Conservation (phyloP, 2,888 invertebrate species). For the Mythimna pallens region DNA sequence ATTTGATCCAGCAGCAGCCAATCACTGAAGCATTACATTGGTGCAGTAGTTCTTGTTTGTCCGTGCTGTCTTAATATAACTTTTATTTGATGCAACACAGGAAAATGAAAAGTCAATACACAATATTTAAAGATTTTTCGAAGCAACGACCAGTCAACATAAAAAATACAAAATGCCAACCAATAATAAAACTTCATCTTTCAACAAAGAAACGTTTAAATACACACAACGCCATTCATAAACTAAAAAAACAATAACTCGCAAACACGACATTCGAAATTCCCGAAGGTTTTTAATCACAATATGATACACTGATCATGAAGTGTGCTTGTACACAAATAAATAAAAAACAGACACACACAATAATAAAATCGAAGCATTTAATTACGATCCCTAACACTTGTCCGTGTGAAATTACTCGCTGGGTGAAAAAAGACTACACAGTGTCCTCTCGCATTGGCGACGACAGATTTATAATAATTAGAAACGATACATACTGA, state of each 20-base stretch:
- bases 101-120: too few species aligned
- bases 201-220: slow-evolving; percentile 29
- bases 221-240: slow-evolving; percentile 9
- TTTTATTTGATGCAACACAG: too few species aligned
- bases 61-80: too few species aligned
- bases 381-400: slow-evolving; percentile 80
- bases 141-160: not conserved
- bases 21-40: too few species aligned
- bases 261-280: slow-evolving; percentile 1
- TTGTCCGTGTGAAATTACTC: slow-evolving; percentile 83
- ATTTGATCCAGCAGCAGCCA: too few species aligned
- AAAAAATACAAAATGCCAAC: not conserved
- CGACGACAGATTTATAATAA: slow-evolving; percentile 89
- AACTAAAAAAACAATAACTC: slow-evolving; percentile 23
- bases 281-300: slow-evolving; percentile 37
- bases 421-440: slow-evolving; percentile 80
- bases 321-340: slow-evolving; percentile 34
- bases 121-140: too few species aligned
- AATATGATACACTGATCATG: slow-evolving; percentile 24
- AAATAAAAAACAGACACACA: slow-evolving; percentile 54
- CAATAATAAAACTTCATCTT: not conserved
- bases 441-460: slow-evolving; percentile 76
- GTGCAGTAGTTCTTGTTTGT: too few species aligned
- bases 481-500: slow-evolving; percentile 81
- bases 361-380: slow-evolving; percentile 68